Evolutionary conservation across 2,113 vertebrate species (phyloP).

Genomic region (Loxodonta africana): DNA sequence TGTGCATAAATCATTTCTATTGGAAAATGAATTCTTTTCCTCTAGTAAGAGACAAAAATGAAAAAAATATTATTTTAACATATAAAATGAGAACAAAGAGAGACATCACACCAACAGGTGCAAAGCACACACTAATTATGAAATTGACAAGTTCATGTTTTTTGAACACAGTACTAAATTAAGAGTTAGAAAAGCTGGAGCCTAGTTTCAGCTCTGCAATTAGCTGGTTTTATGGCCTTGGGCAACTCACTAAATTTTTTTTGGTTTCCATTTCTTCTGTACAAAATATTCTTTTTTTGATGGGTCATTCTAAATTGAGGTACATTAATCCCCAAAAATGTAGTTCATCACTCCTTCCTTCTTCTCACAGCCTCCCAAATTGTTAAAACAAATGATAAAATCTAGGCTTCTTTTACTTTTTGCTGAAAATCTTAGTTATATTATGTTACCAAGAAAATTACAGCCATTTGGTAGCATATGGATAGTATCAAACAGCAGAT

Average conservation of each 20-base stretch:
- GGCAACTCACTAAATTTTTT: neutral
- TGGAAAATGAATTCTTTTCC: neutral
- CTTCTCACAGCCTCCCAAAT: neutral
- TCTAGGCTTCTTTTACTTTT: neutral
- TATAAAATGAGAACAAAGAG: conserved; percentile 41
- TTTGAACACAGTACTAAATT: neutral
- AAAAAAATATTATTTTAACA: conserved; percentile 54
- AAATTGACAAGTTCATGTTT: neutral
- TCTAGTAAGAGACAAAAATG: neutral
- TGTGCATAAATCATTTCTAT: neutral
- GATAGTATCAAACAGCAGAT: neutral
- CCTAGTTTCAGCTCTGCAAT: neutral
- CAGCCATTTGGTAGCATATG: neutral
- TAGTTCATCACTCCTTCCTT: neutral
- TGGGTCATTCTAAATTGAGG: neutral
- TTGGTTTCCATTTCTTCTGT: neutral
- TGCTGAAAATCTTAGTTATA: neutral
- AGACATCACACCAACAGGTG: neutral
- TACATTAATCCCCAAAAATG: neutral
- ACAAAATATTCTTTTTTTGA: neutral
- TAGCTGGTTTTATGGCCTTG: neutral
- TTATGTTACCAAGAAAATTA: neutral
- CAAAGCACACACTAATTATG: neutral
- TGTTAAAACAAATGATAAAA: neutral
- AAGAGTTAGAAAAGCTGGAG: neutral